These are phyloP conservation scores for Ceraclea dissimilis DNA, from an alignment of 2,888 invertebrate species.

Conservation along the genomic window DNA sequence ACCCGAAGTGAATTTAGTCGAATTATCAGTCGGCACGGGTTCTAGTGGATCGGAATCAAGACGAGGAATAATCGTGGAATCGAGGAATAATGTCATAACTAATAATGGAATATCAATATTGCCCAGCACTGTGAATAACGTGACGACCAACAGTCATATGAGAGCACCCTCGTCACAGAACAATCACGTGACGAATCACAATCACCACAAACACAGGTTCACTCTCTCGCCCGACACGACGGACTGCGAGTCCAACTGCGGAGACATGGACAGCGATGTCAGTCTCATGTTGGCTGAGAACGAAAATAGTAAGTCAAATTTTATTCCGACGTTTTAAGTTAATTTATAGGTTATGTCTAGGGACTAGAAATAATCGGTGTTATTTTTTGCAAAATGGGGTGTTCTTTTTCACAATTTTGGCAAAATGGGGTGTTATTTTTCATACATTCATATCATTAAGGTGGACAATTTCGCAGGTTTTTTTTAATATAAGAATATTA, in stretches of 20 bases:
- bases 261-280: conserved; percentile 80
- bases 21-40: conserved; percentile 53
- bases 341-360: conserved; percentile 29
- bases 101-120: neutral
- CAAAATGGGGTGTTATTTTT: too few species aligned
- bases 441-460: too few species aligned
- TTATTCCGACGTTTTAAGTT: neutral
- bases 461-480: too few species aligned
- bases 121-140: neutral
- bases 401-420: too few species aligned
- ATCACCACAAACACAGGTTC: conserved; percentile 59
- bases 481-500: too few species aligned
- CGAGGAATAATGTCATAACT: neutral
- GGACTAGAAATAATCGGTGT: too few species aligned
- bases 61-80: conserved; percentile 7
- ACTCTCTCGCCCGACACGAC: conserved; percentile 88
- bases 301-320: conserved; percentile 39
- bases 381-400: too few species aligned
- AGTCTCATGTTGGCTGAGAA: conserved; percentile 69
- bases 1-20: conserved; percentile 52
- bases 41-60: conserved; percentile 42
- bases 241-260: conserved; percentile 82
- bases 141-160: neutral
- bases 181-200: neutral
- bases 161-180: neutral